A percentile compares a stretch with the other conserved stretches of the same genome.
phyloP scores from a whole-genome alignment of 2,797 vertebrate genomes.

The Peromyscus melanophrys region DNA sequence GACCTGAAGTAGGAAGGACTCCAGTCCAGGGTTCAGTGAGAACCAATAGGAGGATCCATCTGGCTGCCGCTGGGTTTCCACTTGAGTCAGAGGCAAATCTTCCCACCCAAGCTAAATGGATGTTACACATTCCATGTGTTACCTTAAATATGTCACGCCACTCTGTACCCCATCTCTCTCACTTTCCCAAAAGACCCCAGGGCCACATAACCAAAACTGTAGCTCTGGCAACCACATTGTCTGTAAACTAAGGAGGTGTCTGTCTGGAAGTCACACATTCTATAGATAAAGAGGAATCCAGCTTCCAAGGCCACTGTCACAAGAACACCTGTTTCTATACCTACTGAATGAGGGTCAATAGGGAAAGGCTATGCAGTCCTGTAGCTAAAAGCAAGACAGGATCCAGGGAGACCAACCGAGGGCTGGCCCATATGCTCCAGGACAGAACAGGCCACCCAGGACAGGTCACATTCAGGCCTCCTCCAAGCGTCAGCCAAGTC shows the following conservation, averaged over 20 bases:
- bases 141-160: not conserved
- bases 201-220: not conserved
- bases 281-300: not conserved
- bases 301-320: rapidly evolving
- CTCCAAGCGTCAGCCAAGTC: too few relatives aligned
- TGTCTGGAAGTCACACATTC: not conserved
- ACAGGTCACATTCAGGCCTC: not conserved
- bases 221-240: not conserved
- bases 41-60: not conserved
- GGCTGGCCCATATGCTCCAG: too few relatives aligned
- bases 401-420: not conserved
- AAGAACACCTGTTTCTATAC: not conserved
- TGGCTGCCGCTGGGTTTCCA: not conserved
- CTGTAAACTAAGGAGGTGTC: not conserved
- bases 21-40: too few relatives aligned
- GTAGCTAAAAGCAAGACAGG: not conserved
- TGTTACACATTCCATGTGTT: too few relatives aligned
- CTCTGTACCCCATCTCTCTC: not conserved
- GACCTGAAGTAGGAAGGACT: too few relatives aligned
- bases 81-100: not conserved
- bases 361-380: too few relatives aligned
- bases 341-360: too few relatives aligned
- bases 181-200: not conserved
- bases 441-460: not conserved
- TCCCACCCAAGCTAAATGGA: rapidly evolving